phyloP scores from a whole-genome alignment of 2,888 invertebrate genomes.

The Drosophila nr. perissopoda region DNA sequence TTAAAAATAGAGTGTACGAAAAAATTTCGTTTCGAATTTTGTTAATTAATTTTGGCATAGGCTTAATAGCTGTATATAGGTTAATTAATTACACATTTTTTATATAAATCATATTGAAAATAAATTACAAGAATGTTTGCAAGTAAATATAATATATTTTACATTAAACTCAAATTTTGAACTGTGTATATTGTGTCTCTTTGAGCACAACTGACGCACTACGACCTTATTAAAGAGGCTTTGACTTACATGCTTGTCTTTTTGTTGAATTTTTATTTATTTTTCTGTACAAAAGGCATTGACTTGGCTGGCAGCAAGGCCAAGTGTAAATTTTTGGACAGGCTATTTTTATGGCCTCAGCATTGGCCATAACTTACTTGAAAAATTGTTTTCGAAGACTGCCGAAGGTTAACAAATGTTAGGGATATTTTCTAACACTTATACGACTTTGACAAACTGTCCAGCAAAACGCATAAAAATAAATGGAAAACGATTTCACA shows the following conservation, averaged over 20 bases:
- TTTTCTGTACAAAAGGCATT: conserved; percentile 41
- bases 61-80: background rate
- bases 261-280: background rate
- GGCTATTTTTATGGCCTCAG: conserved; percentile 43
- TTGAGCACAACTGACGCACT: conserved; percentile 44
- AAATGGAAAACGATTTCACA: conserved; percentile 68
- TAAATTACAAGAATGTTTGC: background rate
- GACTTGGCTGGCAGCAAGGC: conserved; percentile 12
- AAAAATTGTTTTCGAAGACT: conserved; percentile 53
- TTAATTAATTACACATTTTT: background rate
- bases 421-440: conserved; percentile 35
- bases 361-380: conserved; percentile 53
- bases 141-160: background rate
- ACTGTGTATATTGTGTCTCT: conserved; percentile 6
- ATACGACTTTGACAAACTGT: conserved; percentile 52
- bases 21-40: background rate
- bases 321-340: conserved; percentile 37
- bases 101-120: background rate
- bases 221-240: conserved; percentile 34
- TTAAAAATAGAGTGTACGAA: background rate
- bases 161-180: background rate
- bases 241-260: conserved; percentile 15
- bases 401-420: conserved; percentile 60
- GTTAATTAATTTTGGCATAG: background rate
- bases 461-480: conserved; percentile 55